Evolutionary conservation across 1,140 invertebrate genomes (phyloP), one percentile per base, ranked within the genome.

Genomic region (Oedothorax gibbosus): DNA sequence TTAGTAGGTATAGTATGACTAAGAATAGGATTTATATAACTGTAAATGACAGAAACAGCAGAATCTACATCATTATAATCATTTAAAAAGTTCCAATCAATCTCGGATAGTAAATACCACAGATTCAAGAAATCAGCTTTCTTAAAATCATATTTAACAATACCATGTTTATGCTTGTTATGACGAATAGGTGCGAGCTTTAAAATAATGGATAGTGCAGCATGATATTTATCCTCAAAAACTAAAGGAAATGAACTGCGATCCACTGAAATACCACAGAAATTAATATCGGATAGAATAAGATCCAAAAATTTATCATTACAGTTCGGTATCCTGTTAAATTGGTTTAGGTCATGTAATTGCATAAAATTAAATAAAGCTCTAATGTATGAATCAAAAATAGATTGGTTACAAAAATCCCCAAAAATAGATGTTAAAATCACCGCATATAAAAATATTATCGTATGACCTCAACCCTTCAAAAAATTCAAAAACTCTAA

Each of bases 401-500:
- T 62, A 6, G 57, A 62, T 15, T 62, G 57, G 18, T 62, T 62
- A 62, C 57, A 62, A 62, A 62, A 2, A 62, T 62, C 57, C 3
- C 57, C 57, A 62, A 62, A 62, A 3, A 62, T 62, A 62, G 35
- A 35, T 35, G 35, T 35, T 35, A 35, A 35, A 35, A 35, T 35
- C 35, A 35, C 35, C 35, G 5, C 35, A 35, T 35, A 35, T 35
- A 35, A 35, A 35, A 35, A 35, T 35, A 1, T 35, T 35, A 18
- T 62, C 57, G 6, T 62, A 2, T 62, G 57, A 62, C 12, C 57
- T 62, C 57, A 62, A 62, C 57, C 57, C 57, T 18, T 62, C 57
- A 62, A 62, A 62, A 62, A 62, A 62, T 62, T 62, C 57, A 62
- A 62, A 62, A 62, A 62, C 57, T 62, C 57, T 18, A 62, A 62